Conservation (phyloP, 2,113 vertebrate species). For the Edolisoma coerulescens region DNA sequence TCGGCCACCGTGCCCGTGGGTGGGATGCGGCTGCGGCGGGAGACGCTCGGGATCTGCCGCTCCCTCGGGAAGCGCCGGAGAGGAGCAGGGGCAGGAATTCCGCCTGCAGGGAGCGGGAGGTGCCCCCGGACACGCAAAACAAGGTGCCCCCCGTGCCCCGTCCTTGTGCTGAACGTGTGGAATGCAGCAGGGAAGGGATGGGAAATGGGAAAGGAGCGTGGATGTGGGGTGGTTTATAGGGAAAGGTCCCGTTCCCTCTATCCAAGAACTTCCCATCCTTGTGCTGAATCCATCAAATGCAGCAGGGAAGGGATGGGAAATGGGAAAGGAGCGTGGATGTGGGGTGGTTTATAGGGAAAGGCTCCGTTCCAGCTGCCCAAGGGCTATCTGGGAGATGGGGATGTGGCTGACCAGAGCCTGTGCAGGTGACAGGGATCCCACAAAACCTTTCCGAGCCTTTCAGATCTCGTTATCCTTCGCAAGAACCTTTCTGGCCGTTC, state of each 20-base stretch:
- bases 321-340: accelerated
- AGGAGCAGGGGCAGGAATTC: neutral
- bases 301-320: neutral
- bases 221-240: neutral
- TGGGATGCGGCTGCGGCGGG: neutral
- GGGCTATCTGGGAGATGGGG: neutral
- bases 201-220: neutral
- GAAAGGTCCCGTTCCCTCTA: neutral
- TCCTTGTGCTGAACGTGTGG: neutral
- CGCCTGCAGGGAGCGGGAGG: accelerated
- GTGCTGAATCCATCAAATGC: neutral
- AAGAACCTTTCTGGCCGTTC: neutral
- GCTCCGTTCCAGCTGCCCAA: neutral
- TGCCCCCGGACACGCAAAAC: neutral
- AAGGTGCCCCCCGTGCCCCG: neutral
- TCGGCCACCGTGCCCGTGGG: neutral
- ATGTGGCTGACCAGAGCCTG: neutral
- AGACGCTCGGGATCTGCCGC: neutral
- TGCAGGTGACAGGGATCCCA: neutral
- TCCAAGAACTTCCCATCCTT: neutral
- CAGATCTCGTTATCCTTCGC: neutral
- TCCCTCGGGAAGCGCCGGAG: neutral
- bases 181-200: neutral
- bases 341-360: neutral
- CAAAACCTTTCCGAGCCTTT: neutral